These are phyloP conservation scores for Sanderia malayensis DNA, from an alignment of 30 jellyfish, hydroid and myxozoan genomes.

Conservation along the genomic window DNA sequence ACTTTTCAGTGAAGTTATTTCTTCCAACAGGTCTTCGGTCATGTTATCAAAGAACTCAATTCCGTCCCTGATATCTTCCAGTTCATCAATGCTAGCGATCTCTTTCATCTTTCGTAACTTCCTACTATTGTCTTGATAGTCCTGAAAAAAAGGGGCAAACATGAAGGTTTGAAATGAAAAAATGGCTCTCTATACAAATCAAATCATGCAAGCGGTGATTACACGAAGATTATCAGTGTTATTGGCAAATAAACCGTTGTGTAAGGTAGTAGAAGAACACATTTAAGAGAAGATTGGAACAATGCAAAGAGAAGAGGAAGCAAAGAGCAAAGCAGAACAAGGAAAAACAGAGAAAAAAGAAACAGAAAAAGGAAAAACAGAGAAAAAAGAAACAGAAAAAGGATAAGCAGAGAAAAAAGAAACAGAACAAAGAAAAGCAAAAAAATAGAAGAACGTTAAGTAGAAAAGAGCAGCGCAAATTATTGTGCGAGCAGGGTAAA, in stretches of 20 bases:
- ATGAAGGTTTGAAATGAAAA: too few relatives aligned
- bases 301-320: background rate
- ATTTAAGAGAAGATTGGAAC: background rate
- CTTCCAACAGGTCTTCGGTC: slow-evolving; percentile 87
- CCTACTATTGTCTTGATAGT: slow-evolving; percentile 61
- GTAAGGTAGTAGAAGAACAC: too few relatives aligned
- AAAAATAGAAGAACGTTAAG: too few relatives aligned
- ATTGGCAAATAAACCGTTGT: too few relatives aligned
- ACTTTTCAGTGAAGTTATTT: slow-evolving; percentile 71
- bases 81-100: slow-evolving; percentile 66
- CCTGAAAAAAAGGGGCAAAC: slow-evolving; percentile 33
- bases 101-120: slow-evolving; percentile 76
- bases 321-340: background rate
- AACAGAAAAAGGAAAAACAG: background rate
- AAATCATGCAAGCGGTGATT: too few relatives aligned
- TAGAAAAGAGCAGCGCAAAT: background rate
- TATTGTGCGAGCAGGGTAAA: too few relatives aligned
- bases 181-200: too few relatives aligned
- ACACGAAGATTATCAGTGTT: too few relatives aligned
- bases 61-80: slow-evolving; percentile 82
- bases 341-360: background rate
- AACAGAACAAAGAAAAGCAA: background rate
- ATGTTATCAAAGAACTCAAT: slow-evolving; percentile 80
- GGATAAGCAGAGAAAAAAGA: background rate
- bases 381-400: background rate